phyloP scores from a whole-genome alignment of 2,113 vertebrate genomes.

The Eptesicus fuscus region DNA sequence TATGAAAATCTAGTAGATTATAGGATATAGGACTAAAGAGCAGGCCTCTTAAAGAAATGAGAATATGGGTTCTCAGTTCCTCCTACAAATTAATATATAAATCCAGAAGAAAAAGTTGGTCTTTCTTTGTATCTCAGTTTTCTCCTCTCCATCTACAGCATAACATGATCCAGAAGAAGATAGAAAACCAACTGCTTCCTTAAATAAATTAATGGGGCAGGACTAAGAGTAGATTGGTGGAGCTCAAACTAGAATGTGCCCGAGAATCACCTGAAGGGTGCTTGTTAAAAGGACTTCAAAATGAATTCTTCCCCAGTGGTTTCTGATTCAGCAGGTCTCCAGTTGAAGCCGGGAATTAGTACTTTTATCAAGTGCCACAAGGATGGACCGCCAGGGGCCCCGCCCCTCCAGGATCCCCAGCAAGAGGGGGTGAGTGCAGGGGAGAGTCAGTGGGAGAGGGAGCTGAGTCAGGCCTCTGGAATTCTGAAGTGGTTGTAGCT shows the following conservation, averaged over 20 bases:
- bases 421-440: background rate
- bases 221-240: background rate
- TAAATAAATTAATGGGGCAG: background rate
- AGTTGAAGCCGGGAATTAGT: background rate
- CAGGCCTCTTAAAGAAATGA: background rate
- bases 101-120: background rate
- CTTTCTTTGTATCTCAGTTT: background rate
- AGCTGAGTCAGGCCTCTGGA: constrained; percentile 50
- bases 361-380: background rate
- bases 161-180: background rate
- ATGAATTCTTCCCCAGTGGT: background rate
- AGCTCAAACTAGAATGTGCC: background rate
- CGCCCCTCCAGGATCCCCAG: background rate
- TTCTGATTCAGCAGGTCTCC: background rate
- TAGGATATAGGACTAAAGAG: background rate
- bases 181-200: background rate
- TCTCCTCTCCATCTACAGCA: background rate
- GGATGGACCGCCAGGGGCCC: background rate
- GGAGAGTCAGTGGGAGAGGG: background rate
- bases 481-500: constrained; percentile 41
- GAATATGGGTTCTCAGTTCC: background rate
- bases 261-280: background rate
- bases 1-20: background rate
- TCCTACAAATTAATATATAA: background rate
- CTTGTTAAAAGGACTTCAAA: background rate